phyloP scores from a whole-genome alignment of 2,888 invertebrate genomes.

The Panzeria rudis region DNA sequence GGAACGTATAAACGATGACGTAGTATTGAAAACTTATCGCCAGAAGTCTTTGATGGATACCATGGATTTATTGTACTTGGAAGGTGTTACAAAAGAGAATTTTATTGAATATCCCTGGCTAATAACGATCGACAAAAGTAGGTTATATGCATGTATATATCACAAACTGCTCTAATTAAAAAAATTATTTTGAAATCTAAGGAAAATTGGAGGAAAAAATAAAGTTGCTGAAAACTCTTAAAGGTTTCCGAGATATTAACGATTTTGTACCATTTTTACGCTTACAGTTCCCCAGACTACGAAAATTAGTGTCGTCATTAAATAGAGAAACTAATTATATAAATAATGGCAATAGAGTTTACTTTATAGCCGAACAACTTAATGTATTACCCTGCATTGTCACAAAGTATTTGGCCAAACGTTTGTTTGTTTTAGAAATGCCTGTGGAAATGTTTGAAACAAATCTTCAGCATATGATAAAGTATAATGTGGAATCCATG shows the following conservation, averaged over 20 bases:
- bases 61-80: slow-evolving; percentile 75
- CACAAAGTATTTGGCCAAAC: slow-evolving; percentile 84
- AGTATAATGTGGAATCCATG: slow-evolving; percentile 85
- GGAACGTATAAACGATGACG: slow-evolving; percentile 76
- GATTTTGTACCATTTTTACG: slow-evolving; percentile 85
- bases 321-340: slow-evolving; percentile 83
- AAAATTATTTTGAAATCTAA: slow-evolving; percentile 70
- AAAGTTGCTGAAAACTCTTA: slow-evolving; percentile 83
- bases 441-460: slow-evolving; percentile 85
- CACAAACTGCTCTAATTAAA: not conserved
- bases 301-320: slow-evolving; percentile 75
- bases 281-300: slow-evolving; percentile 81
- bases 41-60: slow-evolving; percentile 71
- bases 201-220: slow-evolving; percentile 81
- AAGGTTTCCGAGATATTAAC: slow-evolving; percentile 81
- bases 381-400: slow-evolving; percentile 84
- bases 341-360: slow-evolving; percentile 85
- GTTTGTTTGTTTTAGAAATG: slow-evolving; percentile 85
- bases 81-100: slow-evolving; percentile 78
- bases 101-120: slow-evolving; percentile 82
- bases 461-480: slow-evolving; percentile 85
- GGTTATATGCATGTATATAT: slow-evolving; percentile 37
- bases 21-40: slow-evolving; percentile 75
- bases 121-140: slow-evolving; percentile 78
- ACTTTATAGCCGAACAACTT: slow-evolving; percentile 85